Base-by-base conservation (phyloP, 2,113 vertebrate genomes). In the Oenanthe oenanthe region DNA sequence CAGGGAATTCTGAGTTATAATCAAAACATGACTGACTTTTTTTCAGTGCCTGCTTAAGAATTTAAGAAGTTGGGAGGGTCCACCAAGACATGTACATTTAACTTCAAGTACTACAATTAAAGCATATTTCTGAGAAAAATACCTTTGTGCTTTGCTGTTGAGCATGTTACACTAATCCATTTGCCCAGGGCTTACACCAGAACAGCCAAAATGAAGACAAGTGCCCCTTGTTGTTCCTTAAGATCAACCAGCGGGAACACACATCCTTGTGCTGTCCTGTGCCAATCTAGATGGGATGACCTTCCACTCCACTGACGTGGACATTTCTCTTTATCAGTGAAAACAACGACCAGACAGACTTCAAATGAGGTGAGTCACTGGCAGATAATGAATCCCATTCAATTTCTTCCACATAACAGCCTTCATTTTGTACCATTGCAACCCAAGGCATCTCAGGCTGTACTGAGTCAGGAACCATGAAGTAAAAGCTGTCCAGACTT, bases 151-250 rank as follows among this genome's bases (percentile, higher is more conserved):
- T 75, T 74, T 24, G 42, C 65, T n/a, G 17, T 85, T 87, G 68
- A 47, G 28, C 56, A 93, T 57, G 11, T 57, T 43, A 38, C 16
- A 4, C 61, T 25, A 25, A 66, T 21, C 57, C 61, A 25, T 2
- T 9, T 34, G 66, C 40, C 73, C 3, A 0, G 57, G 61, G 48
- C 51, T 63, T 71, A 18, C 0, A 68, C 3, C 40, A 81, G 36
- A 50, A 26, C 17, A 79, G 40, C 0, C 6, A 28, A 61, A 89
- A 78, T 12, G 36, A 78, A 65, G 48, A 87, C 48, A 91, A 67
- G 17, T 0, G 0, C 5, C 24, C 45, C 57, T 72, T 56, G 32
- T 51, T 32, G 20, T 6, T 45, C 56, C 5, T 9, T 16, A 63
- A 22, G 48, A n/a, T 22, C 7, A 36, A 19, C 6, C 63, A 42